These are phyloP conservation scores for Syngnathus rostellatus DNA, from an alignment of 2,797 vertebrate species.

Conservation along the genomic window DNA sequence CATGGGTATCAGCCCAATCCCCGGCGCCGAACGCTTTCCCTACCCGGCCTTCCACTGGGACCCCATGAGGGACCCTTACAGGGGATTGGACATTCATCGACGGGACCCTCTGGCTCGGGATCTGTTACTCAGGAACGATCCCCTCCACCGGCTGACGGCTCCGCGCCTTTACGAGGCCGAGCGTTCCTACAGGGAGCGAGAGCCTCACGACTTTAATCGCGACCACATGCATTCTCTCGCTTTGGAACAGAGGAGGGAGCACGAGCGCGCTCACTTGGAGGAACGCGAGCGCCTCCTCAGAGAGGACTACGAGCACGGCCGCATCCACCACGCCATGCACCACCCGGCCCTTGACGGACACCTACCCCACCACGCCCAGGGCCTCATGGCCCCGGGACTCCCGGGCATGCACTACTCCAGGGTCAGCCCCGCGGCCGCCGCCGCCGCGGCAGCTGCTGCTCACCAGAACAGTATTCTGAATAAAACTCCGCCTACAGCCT, in stretches of 20 bases:
- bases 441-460: constrained; percentile 56
- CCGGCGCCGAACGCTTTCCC: constrained; percentile 87
- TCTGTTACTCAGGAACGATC: constrained; percentile 84
- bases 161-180: constrained; percentile 86
- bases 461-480: constrained; percentile 90
- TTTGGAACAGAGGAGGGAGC: constrained; percentile 84
- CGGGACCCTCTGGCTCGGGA: constrained; percentile 88
- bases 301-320: constrained; percentile 89
- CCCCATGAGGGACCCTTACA: constrained; percentile 90
- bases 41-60: constrained; percentile 97
- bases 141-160: constrained; percentile 80
- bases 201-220: constrained; percentile 88
- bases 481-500: constrained; percentile 88
- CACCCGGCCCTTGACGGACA: constrained; percentile 78
- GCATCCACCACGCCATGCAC: constrained; percentile 64
- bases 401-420: constrained; percentile 94
- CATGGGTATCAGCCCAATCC: constrained; percentile 94
- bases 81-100: constrained; percentile 88
- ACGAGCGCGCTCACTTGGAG: constrained; percentile 83
- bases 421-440: constrained; percentile 71
- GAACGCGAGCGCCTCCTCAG: constrained; percentile 85
- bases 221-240: constrained; percentile 76
- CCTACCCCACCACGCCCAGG: constrained; percentile 70
- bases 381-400: constrained; percentile 83
- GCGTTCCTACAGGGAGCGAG: constrained; percentile 88